Evolutionary conservation across 2,797 vertebrate genomes (phyloP).

Genomic region (Otus scops): DNA sequence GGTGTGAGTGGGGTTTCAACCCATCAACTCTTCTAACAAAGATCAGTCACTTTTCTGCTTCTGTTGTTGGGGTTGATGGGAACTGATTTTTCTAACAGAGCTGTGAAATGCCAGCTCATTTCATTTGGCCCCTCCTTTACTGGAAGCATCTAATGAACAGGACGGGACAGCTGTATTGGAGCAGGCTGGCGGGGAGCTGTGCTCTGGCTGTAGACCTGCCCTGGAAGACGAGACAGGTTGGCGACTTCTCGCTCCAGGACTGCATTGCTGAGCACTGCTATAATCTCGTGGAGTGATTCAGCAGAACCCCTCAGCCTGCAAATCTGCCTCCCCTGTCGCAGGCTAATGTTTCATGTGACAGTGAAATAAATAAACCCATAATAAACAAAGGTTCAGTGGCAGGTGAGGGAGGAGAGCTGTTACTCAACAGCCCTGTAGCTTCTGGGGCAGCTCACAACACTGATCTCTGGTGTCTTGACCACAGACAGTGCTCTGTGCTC

Average conservation of each 20-base stretch:
- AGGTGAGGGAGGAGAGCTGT: neutral
- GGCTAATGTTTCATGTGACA: neutral
- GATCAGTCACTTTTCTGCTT: neutral
- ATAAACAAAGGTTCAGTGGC: neutral
- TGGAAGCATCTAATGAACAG: neutral
- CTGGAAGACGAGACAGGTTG: neutral
- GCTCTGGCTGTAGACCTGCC: neutral
- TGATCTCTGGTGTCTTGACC: neutral
- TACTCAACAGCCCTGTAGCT: neutral
- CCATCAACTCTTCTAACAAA: neutral
- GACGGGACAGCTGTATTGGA: neutral
- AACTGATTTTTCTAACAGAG: neutral
- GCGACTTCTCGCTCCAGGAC: rapidly evolving
- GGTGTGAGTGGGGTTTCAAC: neutral
- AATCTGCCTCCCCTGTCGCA: neutral
- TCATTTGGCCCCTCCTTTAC: neutral
- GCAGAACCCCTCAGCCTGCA: conserved; percentile 8
- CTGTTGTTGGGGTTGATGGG: neutral
- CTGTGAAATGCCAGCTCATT: neutral
- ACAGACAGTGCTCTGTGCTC: neutral
- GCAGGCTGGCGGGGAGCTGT: neutral
- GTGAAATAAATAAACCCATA: neutral
- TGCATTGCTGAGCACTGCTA: neutral
- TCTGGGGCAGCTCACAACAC: neutral
- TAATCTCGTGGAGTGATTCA: neutral